Evolutionary conservation across 2,113 vertebrate species (phyloP), one percentile per base, ranked within the genome.

Genomic region (Synchiropus splendidus): DNA sequence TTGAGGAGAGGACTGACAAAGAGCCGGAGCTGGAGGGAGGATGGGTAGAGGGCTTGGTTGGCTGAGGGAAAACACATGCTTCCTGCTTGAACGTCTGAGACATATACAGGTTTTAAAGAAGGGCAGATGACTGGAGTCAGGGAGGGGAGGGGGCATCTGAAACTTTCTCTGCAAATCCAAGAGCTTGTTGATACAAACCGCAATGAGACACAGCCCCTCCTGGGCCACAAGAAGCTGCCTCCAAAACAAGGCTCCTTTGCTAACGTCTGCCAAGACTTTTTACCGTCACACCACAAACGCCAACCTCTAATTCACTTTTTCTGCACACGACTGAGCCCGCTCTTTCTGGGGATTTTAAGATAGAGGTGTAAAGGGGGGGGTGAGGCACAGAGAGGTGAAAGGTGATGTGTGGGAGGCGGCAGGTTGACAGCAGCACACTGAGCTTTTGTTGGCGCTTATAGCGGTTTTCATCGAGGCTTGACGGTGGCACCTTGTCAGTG

Each of bases 101-200:
- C 43, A 48, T 17, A 58, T 43, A 47, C 27, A 48, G 36, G 58
- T 63, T 58, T 64, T 36, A 18, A 54, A 17, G 39, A 33, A 46
- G 39, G 37, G n/a, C 18, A 36, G 45, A 2, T 31, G 35, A 8
- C 2, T 47, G 46, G 41, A 61, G 44, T 58, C 11, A 6, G 13
- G 17, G 6, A 18, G 11, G n/a, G 8, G 39, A 49, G 36, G 31
- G 42, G 45, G 67, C 66, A 65, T 57, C 72, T 70, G 48, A 42
- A 75, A 70, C 71, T 59, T 67, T 75, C 64, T 60, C 71, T 74
- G 55, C 46, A 60, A 67, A 72, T 74, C 70, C 70, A 63, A 65
- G 66, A 71, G 67, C 60, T 68, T 72, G 72, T 47, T 67, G 70
- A 57, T 65, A 76, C 51, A 75, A 75, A 79, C 72, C 54, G 27